phyloP scores from a whole-genome alignment of 2,797 vertebrate genomes.

The Dryobates pubescens region DNA sequence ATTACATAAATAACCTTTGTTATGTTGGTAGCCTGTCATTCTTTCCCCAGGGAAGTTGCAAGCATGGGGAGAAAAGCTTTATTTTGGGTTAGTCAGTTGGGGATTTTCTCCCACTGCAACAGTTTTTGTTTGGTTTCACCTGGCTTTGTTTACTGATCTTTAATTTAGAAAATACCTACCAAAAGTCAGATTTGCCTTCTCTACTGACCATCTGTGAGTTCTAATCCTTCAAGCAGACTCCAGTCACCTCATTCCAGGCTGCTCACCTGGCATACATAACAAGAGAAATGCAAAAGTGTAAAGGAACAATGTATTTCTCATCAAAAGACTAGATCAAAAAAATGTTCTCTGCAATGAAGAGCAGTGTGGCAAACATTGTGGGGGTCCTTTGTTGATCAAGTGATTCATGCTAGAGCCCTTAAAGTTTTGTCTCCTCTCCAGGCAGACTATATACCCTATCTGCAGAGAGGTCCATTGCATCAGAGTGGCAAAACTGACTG shows the following conservation, averaged over 20 bases:
- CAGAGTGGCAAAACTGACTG: neutral
- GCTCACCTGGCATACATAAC: neutral
- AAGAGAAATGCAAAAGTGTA: neutral
- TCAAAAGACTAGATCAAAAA: neutral
- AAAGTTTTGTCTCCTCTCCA: neutral
- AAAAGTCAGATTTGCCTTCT: neutral
- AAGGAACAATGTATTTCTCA: neutral
- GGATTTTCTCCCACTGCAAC: neutral
- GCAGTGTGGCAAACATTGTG: fast-evolving
- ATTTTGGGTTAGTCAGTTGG: neutral
- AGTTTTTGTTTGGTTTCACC: neutral
- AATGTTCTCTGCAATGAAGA: neutral
- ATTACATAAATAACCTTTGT: neutral
- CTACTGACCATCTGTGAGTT: neutral
- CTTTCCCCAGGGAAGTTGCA: neutral
- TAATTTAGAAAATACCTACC: neutral
- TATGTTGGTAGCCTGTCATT: neutral
- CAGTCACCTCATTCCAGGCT: neutral
- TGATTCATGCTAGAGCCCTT: neutral
- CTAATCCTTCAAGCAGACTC: neutral
- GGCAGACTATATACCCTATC: neutral
- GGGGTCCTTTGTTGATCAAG: neutral
- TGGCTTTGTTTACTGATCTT: neutral
- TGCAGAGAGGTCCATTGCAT: neutral
- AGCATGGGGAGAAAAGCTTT: neutral